These are phyloP conservation scores for Allacma fusca DNA, from an alignment of 2,888 invertebrate genomes.

Conservation along the genomic window DNA sequence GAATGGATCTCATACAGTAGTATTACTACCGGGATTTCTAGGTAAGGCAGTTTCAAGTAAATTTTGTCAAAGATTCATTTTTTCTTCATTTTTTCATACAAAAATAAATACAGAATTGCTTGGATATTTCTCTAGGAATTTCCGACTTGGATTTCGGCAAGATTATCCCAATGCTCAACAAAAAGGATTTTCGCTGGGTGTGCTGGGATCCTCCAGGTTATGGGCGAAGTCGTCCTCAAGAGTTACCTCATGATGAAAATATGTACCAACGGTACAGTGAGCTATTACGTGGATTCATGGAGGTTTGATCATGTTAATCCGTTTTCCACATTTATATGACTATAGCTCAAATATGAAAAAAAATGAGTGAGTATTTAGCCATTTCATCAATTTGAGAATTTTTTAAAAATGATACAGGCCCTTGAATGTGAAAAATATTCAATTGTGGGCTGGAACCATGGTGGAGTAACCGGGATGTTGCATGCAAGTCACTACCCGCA, in stretches of 20 bases:
- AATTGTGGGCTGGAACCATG: background rate
- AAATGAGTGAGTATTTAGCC: no score
- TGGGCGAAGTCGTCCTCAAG: background rate
- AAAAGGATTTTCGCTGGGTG: background rate
- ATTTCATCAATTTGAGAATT: no score
- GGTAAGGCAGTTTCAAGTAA: background rate
- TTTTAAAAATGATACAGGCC: background rate
- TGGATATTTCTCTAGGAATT: no score
- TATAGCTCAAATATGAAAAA: no score
- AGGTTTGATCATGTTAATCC: background rate
- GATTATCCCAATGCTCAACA: background rate
- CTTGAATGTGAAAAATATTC: background rate
- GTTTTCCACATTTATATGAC: no score
- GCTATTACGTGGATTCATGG: background rate
- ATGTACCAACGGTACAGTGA: background rate
- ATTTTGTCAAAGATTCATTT: no score
- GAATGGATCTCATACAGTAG: background rate
- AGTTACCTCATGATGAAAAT: background rate
- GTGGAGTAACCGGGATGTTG: background rate
- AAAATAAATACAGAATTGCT: no score
- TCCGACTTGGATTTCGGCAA: no score
- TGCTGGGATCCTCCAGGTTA: conserved; percentile 2
- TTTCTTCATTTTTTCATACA: no score
- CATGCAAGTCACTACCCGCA: background rate
- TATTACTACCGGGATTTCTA: background rate